These are phyloP conservation scores for Petrophora chlorosata DNA, from an alignment of 2,888 invertebrate genomes.

Conservation along the genomic window DNA sequence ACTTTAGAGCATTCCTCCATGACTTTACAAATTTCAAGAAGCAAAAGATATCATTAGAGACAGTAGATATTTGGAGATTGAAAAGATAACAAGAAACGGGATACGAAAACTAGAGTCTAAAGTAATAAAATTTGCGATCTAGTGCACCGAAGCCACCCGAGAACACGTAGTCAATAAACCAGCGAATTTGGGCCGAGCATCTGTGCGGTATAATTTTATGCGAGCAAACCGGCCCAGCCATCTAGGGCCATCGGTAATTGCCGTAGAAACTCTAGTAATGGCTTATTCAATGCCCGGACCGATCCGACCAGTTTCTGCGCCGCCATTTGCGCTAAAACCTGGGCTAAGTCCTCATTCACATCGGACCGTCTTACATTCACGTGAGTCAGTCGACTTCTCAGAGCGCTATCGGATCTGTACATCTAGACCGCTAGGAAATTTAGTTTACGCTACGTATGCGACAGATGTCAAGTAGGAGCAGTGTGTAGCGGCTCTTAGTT, in stretches of 20 bases:
- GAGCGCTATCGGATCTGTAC: slow-evolving; percentile 17
- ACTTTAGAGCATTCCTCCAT: too few relatives aligned
- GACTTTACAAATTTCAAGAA: too few relatives aligned
- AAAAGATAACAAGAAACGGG: neutral
- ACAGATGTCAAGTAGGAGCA: slow-evolving; percentile 21
- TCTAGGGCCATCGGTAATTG: slow-evolving; percentile 68
- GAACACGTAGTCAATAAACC: slow-evolving; percentile 13
- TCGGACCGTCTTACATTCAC: slow-evolving; percentile 10
- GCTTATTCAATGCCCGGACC: slow-evolving; percentile 65
- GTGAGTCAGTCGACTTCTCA: slow-evolving; percentile 1
- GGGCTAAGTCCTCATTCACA: slow-evolving; percentile 38
- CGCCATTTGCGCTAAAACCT: slow-evolving; percentile 27
- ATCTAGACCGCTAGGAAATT: slow-evolving; percentile 25
- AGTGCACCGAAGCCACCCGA: neutral
- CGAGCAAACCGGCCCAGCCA: slow-evolving; percentile 52
- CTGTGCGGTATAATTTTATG: slow-evolving; percentile 62
- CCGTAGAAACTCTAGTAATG: slow-evolving; percentile 73
- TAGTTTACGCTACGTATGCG: slow-evolving; percentile 10
- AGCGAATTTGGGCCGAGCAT: slow-evolving; percentile 50
- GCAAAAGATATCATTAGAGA: too few relatives aligned
- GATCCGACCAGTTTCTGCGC: slow-evolving; percentile 51
- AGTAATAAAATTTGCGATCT: slow-evolving; percentile 2
- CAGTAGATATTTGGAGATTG: too few relatives aligned
- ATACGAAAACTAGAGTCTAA: neutral
- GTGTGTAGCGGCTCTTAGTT: slow-evolving; percentile 13